A percentile compares a stretch with the other conserved stretches of the same genome.
Conservation (phyloP, 2,888 invertebrate species). For the Empis livida region DNA sequence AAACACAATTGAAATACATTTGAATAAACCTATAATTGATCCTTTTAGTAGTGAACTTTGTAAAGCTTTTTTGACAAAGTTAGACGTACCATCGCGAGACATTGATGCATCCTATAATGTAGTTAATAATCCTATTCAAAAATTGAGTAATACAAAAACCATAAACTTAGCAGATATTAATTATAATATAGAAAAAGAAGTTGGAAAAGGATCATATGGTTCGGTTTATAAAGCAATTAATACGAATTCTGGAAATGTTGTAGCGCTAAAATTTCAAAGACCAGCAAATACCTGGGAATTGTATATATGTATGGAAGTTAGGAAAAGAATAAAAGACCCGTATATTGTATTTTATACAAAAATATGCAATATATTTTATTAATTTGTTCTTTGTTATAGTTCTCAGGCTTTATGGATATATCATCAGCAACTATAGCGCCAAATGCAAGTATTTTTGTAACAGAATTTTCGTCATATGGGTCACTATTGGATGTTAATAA, state of each 20-base stretch:
- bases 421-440: slow-evolving; percentile 64
- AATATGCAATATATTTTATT: background rate
- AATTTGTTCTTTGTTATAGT: background rate
- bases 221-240: slow-evolving; percentile 50
- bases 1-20: slow-evolving; percentile 29
- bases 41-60: slow-evolving; percentile 70
- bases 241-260: slow-evolving; percentile 30
- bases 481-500: slow-evolving; percentile 74
- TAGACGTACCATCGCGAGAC: slow-evolving; percentile 56
- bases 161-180: slow-evolving; percentile 43
- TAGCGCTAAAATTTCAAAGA: slow-evolving; percentile 77
- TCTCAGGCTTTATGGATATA: slow-evolving; percentile 68
- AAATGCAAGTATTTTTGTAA: slow-evolving; percentile 73
- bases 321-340: slow-evolving; percentile 49
- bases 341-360: slow-evolving; percentile 36
- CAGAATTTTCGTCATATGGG: slow-evolving; percentile 71
- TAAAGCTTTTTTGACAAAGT: slow-evolving; percentile 53
- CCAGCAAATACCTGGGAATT: slow-evolving; percentile 90
- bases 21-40: slow-evolving; percentile 44
- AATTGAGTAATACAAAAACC: slow-evolving; percentile 41
- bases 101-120: slow-evolving; percentile 43
- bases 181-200: slow-evolving; percentile 56
- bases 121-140: slow-evolving; percentile 45
- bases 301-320: slow-evolving; percentile 78
- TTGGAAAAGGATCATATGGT: slow-evolving; percentile 80